These are phyloP conservation scores for Heteromurus nitidus DNA, from an alignment of 2,888 invertebrate species.

Conservation along the genomic window DNA sequence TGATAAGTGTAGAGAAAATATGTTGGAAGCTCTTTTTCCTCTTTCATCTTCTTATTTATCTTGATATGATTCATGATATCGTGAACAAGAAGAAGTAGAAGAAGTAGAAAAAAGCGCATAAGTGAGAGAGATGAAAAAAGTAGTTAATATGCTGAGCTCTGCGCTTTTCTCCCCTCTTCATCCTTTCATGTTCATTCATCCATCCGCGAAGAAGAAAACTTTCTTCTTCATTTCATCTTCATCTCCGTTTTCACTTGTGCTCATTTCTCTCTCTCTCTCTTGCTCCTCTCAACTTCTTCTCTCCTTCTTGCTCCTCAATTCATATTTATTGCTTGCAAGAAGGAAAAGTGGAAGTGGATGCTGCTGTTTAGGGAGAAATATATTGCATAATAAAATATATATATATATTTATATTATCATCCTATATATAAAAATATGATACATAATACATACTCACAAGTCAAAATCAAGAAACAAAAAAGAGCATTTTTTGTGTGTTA, in stretches of 20 bases:
- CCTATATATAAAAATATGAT: too few relatives aligned
- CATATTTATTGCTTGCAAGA: constrained; percentile 18
- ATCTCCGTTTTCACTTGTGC: constrained; percentile 16
- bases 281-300: too few relatives aligned
- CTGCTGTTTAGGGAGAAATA: too few relatives aligned
- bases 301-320: too few relatives aligned
- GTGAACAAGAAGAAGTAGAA: neutral
- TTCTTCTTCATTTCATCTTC: constrained; percentile 51
- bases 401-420: too few relatives aligned
- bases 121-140: too few relatives aligned
- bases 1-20: too few relatives aligned
- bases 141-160: constrained; percentile 56
- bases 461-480: constrained; percentile 2
- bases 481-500: neutral
- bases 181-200: constrained; percentile 37
- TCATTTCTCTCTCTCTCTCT: constrained; percentile 12
- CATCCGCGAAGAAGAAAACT: constrained; percentile 29
- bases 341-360: neutral
- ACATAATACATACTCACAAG: too few relatives aligned
- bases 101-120: neutral
- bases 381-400: neutral
- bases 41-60: too few relatives aligned
- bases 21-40: too few relatives aligned
- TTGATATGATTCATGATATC: too few relatives aligned
- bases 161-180: constrained; percentile 28